A percentile compares a stretch with the other conserved stretches of the same genome.
Evolutionary conservation across 2,113 vertebrate genomes (phyloP).

Genomic region (Phycodurus eques): DNA sequence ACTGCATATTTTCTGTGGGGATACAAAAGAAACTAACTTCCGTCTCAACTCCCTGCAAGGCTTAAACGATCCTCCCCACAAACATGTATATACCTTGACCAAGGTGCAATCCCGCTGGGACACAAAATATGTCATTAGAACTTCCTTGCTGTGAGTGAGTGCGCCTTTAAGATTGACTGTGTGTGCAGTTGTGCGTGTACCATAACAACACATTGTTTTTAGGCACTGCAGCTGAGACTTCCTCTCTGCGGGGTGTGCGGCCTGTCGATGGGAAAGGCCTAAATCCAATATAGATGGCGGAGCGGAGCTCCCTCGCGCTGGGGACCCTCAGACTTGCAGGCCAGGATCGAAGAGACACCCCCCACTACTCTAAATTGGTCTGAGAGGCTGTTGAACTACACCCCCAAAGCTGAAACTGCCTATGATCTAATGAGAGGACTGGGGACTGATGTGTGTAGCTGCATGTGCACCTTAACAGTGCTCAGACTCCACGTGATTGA

Average conservation of each 20-base stretch:
- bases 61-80: conserved; percentile 34
- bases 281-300: conserved; percentile 81
- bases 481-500: conserved; percentile 38
- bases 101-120: conserved; percentile 53
- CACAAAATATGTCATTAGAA: conserved; percentile 57
- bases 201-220: conserved; percentile 68
- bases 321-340: conserved; percentile 76
- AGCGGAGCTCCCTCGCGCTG: conserved; percentile 78
- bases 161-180: conserved; percentile 51
- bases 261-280: conserved; percentile 80
- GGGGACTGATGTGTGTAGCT: conserved; percentile 9
- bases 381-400: conserved; percentile 53
- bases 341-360: conserved; percentile 68
- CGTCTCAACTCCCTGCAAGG: conserved; percentile 4
- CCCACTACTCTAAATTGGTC: conserved; percentile 63
- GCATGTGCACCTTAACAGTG: conserved; percentile 11
- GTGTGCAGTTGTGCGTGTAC: conserved; percentile 56
- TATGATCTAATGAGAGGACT: conserved; percentile 63
- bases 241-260: conserved; percentile 66
- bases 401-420: conserved; percentile 54
- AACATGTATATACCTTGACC: conserved; percentile 57
- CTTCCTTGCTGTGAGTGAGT: conserved; percentile 70
- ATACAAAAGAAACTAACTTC: background rate
- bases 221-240: conserved; percentile 64
- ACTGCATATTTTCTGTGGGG: no score